Evolutionary conservation across 2,888 invertebrate species (phyloP).

Genomic region (Eurytoma californica): DNA sequence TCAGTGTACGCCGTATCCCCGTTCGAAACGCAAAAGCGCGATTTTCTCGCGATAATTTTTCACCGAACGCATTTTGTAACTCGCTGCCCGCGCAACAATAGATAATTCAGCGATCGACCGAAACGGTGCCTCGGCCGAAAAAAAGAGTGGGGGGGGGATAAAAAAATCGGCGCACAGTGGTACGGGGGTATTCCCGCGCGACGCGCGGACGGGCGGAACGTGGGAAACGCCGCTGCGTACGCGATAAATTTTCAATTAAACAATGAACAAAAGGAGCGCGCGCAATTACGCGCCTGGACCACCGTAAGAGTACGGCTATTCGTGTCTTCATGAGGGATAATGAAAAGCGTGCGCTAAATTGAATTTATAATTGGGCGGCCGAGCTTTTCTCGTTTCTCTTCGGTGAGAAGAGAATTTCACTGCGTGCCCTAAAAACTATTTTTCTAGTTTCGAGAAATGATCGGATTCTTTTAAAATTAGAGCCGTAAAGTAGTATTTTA

Average conservation of each 20-base stretch:
- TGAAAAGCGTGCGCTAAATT: too few relatives aligned
- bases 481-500: too few relatives aligned
- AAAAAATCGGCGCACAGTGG: too few relatives aligned
- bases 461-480: too few relatives aligned
- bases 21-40: not conserved
- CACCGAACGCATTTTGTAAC: constrained; percentile 33
- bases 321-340: too few relatives aligned
- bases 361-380: too few relatives aligned
- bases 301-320: not conserved
- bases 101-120: constrained; percentile 50
- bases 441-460: too few relatives aligned
- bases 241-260: constrained; percentile 55
- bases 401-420: too few relatives aligned
- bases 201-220: constrained; percentile 16
- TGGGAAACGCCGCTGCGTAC: constrained; percentile 46
- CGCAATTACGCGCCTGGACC: constrained; percentile 32
- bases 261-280: constrained; percentile 52
- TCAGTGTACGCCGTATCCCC: not conserved
- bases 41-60: constrained; percentile 45
- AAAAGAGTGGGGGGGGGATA: too few relatives aligned
- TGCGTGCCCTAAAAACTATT: too few relatives aligned
- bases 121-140: constrained; percentile 2
- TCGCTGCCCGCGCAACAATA: constrained; percentile 28
- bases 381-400: too few relatives aligned
- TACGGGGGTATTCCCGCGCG: not conserved